Evolutionary conservation across 1,140 invertebrate species (phyloP).

Genomic region (Lasaia peninsularis): DNA sequence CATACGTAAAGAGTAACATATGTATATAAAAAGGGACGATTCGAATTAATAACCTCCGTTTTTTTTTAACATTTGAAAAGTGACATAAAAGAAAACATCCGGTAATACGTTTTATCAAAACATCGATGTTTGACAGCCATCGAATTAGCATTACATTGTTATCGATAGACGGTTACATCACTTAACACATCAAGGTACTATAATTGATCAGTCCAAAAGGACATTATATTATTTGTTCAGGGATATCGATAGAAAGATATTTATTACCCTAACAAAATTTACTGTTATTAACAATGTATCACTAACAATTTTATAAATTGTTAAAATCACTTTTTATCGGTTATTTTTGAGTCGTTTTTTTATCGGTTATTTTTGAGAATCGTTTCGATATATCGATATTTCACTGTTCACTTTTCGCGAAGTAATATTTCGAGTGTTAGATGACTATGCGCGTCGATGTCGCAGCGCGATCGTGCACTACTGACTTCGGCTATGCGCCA

Average conservation of each 20-base stretch:
- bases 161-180: conserved; percentile 44
- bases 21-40: no score
- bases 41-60: not conserved
- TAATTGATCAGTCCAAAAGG: conserved; percentile 52
- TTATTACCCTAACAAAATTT: conserved; percentile 2
- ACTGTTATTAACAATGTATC: not conserved
- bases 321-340: not conserved
- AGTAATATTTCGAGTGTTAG: conserved; percentile 25
- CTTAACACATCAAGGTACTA: conserved; percentile 36
- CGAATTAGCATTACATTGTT: conserved; percentile 60
- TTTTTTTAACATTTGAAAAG: not conserved
- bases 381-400: not conserved
- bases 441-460: conserved; percentile 40
- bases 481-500: conserved; percentile 49
- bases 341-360: not conserved
- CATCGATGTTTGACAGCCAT: conserved; percentile 41
- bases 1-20: no score
- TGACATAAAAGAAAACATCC: conserved; percentile 11
- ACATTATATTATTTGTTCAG: conserved; percentile 49
- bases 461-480: conserved; percentile 58
- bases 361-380: not conserved
- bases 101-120: conserved; percentile 17
- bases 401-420: conserved; percentile 5
- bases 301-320: conserved; percentile 4
- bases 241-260: conserved; percentile 9